Conservation (phyloP, 2,797 vertebrate species). For the Gobio occitaniae region DNA sequence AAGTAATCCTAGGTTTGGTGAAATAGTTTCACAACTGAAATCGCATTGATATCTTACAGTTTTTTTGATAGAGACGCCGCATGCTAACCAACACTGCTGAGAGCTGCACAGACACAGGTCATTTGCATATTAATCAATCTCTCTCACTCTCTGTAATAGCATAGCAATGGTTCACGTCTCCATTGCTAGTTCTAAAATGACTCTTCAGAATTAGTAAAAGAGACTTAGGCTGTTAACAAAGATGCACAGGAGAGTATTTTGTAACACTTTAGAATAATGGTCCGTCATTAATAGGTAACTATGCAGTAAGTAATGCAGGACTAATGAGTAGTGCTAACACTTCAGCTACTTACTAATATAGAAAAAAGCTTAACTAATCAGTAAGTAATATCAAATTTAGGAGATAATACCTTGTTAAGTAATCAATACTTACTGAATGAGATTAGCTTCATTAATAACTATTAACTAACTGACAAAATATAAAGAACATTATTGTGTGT, state of each 20-base stretch:
- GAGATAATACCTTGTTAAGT: too few species aligned
- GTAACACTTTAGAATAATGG: too few species aligned
- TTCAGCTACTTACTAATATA: too few species aligned
- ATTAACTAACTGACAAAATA: too few species aligned
- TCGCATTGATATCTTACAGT: background rate
- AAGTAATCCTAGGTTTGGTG: background rate
- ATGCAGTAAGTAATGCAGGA: too few species aligned
- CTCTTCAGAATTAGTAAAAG: background rate
- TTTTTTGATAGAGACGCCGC: background rate
- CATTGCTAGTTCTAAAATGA: background rate
- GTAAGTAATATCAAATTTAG: too few species aligned
- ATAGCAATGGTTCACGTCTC: background rate
- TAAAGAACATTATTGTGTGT: too few species aligned
- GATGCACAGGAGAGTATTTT: background rate
- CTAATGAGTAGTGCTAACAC: too few species aligned
- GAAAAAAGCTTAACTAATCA: too few species aligned
- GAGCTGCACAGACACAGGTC: background rate
- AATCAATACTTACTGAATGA: too few species aligned
- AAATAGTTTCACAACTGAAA: background rate
- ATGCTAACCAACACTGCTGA: background rate
- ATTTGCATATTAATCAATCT: background rate
- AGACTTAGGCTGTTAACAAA: background rate
- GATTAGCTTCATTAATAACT: too few species aligned
- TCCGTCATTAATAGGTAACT: too few species aligned
- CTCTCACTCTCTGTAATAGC: background rate